Conservation (phyloP, 1,140 invertebrate species). For the Branchinecta lynchi region DNA sequence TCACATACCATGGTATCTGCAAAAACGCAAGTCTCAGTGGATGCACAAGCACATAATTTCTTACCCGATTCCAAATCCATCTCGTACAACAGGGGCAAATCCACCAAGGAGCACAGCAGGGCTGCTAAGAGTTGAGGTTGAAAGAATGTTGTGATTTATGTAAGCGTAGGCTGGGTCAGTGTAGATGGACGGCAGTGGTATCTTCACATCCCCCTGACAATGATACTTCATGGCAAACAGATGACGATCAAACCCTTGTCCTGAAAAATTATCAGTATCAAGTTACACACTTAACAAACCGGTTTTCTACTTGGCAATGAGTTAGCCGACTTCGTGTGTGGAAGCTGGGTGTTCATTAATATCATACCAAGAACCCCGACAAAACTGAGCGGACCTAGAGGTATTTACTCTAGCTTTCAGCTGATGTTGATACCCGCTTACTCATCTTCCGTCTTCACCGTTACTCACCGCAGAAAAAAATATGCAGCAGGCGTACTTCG, state of each 20-base stretch:
- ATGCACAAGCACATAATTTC: constrained; percentile 26
- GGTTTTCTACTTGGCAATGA: neutral
- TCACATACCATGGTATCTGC: too few relatives aligned
- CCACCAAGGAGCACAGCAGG: constrained; percentile 73
- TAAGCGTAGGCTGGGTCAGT: constrained; percentile 58
- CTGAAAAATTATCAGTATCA: constrained; percentile 31
- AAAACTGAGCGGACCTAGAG: too few relatives aligned
- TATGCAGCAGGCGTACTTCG: too few relatives aligned
- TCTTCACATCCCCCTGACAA: constrained; percentile 30
- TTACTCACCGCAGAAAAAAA: too few relatives aligned
- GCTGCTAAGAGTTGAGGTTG: constrained; percentile 81
- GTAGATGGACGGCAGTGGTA: constrained; percentile 48
- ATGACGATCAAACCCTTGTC: constrained; percentile 91
- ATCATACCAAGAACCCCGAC: neutral
- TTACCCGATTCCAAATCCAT: constrained; percentile 84
- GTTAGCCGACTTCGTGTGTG: too few relatives aligned
- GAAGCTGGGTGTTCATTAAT: neutral
- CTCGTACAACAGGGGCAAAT: constrained; percentile 76
- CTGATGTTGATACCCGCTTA: too few relatives aligned
- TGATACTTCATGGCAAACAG: constrained; percentile 63
- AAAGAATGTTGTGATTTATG: constrained; percentile 83
- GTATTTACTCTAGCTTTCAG: too few relatives aligned
- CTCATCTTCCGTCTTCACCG: too few relatives aligned
- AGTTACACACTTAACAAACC: constrained; percentile 16
- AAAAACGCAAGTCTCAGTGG: constrained; percentile 19